Conservation (phyloP, 2,113 vertebrate species). For the Bagarius yarrelli region DNA sequence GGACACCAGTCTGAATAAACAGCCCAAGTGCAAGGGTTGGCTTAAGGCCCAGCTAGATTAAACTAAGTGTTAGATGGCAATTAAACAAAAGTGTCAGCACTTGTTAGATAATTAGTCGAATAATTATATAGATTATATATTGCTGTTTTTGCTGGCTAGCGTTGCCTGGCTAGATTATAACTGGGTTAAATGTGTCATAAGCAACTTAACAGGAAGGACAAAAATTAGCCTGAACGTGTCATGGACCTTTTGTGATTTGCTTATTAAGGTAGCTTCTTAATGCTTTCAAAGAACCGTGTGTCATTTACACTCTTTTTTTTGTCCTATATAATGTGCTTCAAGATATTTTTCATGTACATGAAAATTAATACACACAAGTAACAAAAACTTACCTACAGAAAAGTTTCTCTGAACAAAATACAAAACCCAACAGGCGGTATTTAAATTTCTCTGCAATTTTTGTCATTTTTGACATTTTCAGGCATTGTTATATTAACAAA, state of each 20-base stretch:
- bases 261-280: neutral
- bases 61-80: neutral
- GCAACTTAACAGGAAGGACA: neutral
- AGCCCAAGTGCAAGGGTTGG: neutral
- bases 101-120: neutral
- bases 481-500: no score
- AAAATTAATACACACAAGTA: no score
- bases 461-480: no score
- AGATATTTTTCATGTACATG: no score
- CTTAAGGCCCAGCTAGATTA: neutral
- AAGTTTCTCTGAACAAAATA: no score
- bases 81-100: neutral
- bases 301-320: neutral
- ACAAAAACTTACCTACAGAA: no score
- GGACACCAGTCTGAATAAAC: neutral
- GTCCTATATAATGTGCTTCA: no score
- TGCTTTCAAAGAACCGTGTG: neutral
- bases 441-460: no score
- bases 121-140: neutral
- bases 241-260: neutral
- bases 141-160: neutral
- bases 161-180: neutral
- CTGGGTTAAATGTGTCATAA: neutral
- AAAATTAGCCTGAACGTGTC: neutral
- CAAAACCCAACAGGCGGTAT: no score